phyloP scores from a whole-genome alignment of 2,888 invertebrate genomes.

The Nysson spinosus region DNA sequence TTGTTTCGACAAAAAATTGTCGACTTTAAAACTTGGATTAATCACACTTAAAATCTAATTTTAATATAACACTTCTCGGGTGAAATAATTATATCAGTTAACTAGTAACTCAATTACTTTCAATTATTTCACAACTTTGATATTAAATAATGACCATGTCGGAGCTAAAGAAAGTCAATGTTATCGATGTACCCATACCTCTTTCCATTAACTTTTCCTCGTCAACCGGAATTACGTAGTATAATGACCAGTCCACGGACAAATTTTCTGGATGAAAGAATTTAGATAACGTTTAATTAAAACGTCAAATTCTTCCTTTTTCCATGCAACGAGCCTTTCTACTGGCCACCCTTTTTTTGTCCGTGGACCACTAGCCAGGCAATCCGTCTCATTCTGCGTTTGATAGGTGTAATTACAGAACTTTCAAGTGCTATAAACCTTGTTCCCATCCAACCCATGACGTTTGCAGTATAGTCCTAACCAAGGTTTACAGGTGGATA shows the following conservation, averaged over 20 bases:
- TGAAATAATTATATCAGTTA: too few species aligned
- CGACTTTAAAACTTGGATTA: too few species aligned
- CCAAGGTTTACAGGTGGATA: conserved; percentile 27
- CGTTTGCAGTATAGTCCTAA: conserved; percentile 26
- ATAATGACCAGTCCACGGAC: not conserved
- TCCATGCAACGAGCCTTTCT: conserved; percentile 18
- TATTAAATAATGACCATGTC: too few species aligned
- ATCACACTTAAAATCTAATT: too few species aligned
- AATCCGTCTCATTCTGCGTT: conserved; percentile 36
- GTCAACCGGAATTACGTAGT: not conserved
- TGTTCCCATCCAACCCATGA: conserved; percentile 27
- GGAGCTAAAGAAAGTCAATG: too few species aligned
- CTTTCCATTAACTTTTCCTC: not conserved
- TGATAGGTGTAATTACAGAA: conserved; percentile 53
- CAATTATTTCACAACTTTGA: too few species aligned
- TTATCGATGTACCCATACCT: not conserved
- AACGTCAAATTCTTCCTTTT: conserved; percentile 34
- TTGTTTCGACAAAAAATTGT: too few species aligned
- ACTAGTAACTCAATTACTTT: too few species aligned
- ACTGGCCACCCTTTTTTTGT: conserved; percentile 26
- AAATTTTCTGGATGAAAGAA: conserved; percentile 9
- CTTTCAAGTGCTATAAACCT: conserved; percentile 25
- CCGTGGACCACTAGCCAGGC: conserved; percentile 14
- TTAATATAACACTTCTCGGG: too few species aligned
- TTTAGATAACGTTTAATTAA: conserved; percentile 37